Evolutionary conservation across 2,797 vertebrate genomes (phyloP).

Genomic region (Macropus fuliginosus): DNA sequence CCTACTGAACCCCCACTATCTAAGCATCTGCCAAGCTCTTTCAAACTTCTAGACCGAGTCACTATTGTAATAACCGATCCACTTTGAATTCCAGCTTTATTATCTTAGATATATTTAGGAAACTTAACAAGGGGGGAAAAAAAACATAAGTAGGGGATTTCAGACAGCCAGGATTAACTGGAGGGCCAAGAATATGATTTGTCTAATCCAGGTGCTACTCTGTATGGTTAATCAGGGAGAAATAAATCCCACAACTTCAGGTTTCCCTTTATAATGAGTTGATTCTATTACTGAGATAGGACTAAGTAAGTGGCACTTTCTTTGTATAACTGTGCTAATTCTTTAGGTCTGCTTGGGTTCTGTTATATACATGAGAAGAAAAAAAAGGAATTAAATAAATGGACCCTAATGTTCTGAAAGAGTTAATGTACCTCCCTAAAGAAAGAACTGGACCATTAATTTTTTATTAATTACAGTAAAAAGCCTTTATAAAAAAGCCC

Average conservation of each 20-base stretch:
- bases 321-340: slow-evolving; percentile 19
- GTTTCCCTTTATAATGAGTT: slow-evolving; percentile 11
- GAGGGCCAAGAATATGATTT: background rate
- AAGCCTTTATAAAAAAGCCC: slow-evolving; percentile 35
- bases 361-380: slow-evolving; percentile 4
- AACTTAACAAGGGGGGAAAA: slow-evolving; percentile 23
- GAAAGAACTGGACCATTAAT: slow-evolving; percentile 29
- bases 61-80: slow-evolving; percentile 17
- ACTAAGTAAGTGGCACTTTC: background rate
- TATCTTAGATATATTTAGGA: slow-evolving; percentile 22
- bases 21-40: slow-evolving; percentile 25
- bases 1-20: background rate
- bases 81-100: slow-evolving; percentile 27
- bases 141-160: slow-evolving; percentile 21
- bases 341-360: slow-evolving; percentile 22
- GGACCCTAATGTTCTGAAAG: slow-evolving; percentile 3
- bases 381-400: slow-evolving; percentile 41
- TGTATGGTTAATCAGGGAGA: background rate
- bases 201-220: slow-evolving; percentile 18
- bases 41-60: slow-evolving; percentile 24
- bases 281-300: slow-evolving; percentile 46
- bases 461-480: slow-evolving; percentile 40
- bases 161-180: slow-evolving; percentile 26
- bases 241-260: background rate
- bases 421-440: slow-evolving; percentile 24